Percentiles rank a stretch among this genome's conserved stretches.
These are phyloP conservation scores for Drosophila neutralis DNA, from an alignment of 2,888 invertebrate genomes.

Conservation along the genomic window DNA sequence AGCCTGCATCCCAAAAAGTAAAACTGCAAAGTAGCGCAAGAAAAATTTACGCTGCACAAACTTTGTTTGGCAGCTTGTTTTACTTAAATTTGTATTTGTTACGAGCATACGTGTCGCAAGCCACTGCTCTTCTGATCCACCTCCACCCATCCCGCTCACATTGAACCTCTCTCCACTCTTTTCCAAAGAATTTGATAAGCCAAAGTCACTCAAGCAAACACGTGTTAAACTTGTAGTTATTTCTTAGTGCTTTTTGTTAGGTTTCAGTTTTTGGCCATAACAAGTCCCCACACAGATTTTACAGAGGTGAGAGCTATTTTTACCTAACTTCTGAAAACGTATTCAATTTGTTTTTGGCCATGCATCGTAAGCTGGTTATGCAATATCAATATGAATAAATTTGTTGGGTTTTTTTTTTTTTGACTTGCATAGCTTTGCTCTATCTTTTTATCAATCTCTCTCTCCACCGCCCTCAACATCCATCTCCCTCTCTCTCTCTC, in stretches of 20 bases:
- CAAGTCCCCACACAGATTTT: constrained; percentile 9
- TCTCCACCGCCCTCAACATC: background rate
- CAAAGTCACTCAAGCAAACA: constrained; percentile 26
- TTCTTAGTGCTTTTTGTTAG: constrained; percentile 13
- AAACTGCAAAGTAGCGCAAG: constrained; percentile 52
- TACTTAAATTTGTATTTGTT: constrained; percentile 70
- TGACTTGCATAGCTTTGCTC: constrained; percentile 10
- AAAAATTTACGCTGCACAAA: constrained; percentile 54
- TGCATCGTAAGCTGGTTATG: constrained; percentile 40
- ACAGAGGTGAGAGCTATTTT: constrained; percentile 7
- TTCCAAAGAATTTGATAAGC: constrained; percentile 6
- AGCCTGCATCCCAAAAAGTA: constrained; percentile 29
- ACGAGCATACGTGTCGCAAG: constrained; percentile 28
- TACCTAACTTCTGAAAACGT: background rate
- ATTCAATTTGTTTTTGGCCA: background rate
- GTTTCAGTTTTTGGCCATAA: constrained; percentile 10
- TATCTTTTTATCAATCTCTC: background rate
- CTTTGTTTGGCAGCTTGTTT: constrained; percentile 74
- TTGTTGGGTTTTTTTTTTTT: background rate
- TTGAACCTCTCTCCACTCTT: background rate
- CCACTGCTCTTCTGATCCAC: background rate
- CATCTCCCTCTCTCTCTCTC: background rate
- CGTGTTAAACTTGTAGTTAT: constrained; percentile 28
- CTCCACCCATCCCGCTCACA: background rate
- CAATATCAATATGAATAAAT: constrained; percentile 32